phyloP scores from a whole-genome alignment of 2,113 vertebrate species.

The Hypomesus transpacificus region DNA sequence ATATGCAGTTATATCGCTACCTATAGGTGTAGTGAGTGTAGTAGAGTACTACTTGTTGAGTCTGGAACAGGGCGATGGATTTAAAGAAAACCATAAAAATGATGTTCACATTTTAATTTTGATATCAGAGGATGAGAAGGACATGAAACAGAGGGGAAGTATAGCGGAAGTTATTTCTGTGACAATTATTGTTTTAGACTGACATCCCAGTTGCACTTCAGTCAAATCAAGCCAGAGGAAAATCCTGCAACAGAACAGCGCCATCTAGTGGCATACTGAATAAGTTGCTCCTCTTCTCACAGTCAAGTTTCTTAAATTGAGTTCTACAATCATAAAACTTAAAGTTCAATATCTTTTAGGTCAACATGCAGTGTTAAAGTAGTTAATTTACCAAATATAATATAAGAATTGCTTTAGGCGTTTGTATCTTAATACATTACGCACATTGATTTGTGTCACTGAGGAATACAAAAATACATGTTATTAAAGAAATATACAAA shows the following conservation, averaged over 20 bases:
- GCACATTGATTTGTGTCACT: not conserved
- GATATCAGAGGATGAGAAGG: too few species aligned
- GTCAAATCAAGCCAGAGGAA: not conserved
- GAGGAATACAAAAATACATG: not conserved
- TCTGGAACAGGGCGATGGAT: too few species aligned
- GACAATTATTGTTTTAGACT: too few species aligned
- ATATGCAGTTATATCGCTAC: not conserved
- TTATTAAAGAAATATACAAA: not conserved
- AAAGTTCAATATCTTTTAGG: not conserved
- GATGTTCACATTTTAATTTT: too few species aligned
- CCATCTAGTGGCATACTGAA: slow-evolving; percentile 37
- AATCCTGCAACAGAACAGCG: slow-evolving; percentile 22
- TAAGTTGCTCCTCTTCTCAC: not conserved
- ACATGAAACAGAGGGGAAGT: too few species aligned
- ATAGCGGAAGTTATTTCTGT: too few species aligned
- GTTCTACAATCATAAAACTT: not conserved
- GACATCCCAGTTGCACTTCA: not conserved
- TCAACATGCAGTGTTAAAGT: not conserved
- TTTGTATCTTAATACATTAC: not conserved
- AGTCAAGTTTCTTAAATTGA: not conserved
- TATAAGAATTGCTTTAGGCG: not conserved
- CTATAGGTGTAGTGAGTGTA: not conserved
- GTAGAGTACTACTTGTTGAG: too few species aligned
- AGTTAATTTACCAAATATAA: not conserved
- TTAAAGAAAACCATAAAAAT: too few species aligned